phyloP scores from a whole-genome alignment of 2,888 invertebrate species.

The Drosophila neoperkinsi region DNA sequence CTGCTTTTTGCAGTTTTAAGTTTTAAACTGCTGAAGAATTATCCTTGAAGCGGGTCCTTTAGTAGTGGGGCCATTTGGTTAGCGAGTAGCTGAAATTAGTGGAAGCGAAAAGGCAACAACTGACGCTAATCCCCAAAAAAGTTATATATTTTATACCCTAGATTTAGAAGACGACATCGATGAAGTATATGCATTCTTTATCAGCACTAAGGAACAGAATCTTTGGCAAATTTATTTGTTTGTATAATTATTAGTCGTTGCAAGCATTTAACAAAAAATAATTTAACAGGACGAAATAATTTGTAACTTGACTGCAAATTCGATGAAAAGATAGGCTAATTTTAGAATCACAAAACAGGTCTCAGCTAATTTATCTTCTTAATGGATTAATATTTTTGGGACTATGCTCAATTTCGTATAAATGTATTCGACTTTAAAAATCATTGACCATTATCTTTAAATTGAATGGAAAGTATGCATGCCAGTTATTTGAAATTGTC shows the following conservation, averaged over 20 bases:
- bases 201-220: not conserved
- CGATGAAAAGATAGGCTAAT: not conserved
- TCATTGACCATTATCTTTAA: no score
- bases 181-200: not conserved
- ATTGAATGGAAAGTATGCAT: not conserved
- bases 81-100: constrained; percentile 20
- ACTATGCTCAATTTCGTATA: not conserved
- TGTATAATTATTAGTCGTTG: not conserved
- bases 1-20: not conserved
- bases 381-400: not conserved
- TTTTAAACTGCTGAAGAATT: constrained; percentile 11
- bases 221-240: not conserved
- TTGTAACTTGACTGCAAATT: not conserved
- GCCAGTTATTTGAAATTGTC: not conserved
- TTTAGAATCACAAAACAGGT: not conserved
- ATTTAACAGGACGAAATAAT: not conserved
- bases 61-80: constrained; percentile 10
- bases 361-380: not conserved
- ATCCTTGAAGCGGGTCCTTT: constrained; percentile 3
- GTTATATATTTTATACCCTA: not conserved
- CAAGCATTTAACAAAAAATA: not conserved
- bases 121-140: constrained; percentile 6
- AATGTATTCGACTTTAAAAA: no score
- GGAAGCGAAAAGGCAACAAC: constrained; percentile 1
- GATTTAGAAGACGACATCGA: not conserved